phyloP scores from a whole-genome alignment of 2,113 vertebrate species.

The Mormoops blainvillei region DNA sequence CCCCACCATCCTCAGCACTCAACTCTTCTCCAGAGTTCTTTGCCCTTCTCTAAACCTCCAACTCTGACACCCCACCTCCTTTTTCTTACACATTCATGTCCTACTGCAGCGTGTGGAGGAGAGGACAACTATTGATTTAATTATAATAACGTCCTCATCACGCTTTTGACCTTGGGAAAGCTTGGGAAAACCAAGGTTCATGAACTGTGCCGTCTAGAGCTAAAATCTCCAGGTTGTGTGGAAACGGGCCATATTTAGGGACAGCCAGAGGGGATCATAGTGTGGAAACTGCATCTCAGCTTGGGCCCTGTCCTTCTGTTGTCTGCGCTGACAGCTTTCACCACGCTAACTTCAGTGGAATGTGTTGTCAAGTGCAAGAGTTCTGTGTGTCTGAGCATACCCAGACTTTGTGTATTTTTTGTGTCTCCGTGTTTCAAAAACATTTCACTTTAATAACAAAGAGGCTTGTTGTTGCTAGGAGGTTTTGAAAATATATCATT shows the following conservation, averaged over 20 bases:
- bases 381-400: background rate
- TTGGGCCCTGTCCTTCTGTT: background rate
- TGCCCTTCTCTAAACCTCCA: background rate
- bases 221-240: slow-evolving; percentile 45
- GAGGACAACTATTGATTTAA: slow-evolving; percentile 70
- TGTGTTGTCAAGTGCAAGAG: background rate
- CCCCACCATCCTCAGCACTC: background rate
- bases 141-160: slow-evolving; percentile 61
- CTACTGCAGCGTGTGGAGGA: slow-evolving; percentile 22
- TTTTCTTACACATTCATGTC: slow-evolving; percentile 43
- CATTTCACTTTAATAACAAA: slow-evolving; percentile 34
- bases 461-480: slow-evolving; percentile 2
- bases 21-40: background rate
- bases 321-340: background rate
- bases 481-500: slow-evolving; percentile 24
- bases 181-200: slow-evolving; percentile 57
- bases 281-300: background rate
- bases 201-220: slow-evolving; percentile 61
- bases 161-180: slow-evolving; percentile 52
- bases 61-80: background rate
- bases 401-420: background rate
- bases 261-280: background rate
- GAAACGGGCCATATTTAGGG: background rate
- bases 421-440: slow-evolving; percentile 38
- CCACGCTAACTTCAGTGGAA: background rate